Conservation (phyloP, 1,140 invertebrate genomes). For the Akabosia matsudoensis region DNA sequence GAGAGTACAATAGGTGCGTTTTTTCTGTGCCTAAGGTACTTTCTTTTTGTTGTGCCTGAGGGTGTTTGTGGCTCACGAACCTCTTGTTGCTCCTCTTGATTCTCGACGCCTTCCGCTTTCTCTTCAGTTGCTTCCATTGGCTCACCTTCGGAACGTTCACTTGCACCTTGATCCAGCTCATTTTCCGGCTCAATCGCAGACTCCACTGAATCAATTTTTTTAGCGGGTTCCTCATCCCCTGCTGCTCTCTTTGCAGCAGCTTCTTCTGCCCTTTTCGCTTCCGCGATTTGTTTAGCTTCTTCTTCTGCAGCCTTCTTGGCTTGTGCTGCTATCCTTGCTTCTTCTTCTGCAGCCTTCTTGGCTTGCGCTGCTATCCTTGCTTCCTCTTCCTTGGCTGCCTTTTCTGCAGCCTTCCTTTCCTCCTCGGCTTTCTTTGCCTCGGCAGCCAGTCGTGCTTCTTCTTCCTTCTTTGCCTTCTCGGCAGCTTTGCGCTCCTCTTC, state of each 20-base stretch:
- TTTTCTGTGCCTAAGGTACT: background rate
- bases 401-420: background rate
- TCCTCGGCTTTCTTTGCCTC: constrained; percentile 33
- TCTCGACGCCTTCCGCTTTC: background rate
- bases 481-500: constrained; percentile 34
- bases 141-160: background rate
- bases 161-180: no score
- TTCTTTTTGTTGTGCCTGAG: background rate
- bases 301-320: constrained; percentile 26
- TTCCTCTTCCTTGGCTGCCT: background rate
- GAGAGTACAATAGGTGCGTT: background rate
- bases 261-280: constrained; percentile 28
- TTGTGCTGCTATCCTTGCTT: constrained; percentile 18
- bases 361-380: constrained; percentile 23
- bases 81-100: background rate
- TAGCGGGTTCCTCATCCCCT: constrained; percentile 4
- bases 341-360: background rate
- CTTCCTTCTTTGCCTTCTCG: constrained; percentile 22
- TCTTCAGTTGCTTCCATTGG: background rate
- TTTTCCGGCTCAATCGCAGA: background rate
- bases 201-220: no score
- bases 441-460: background rate
- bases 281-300: constrained; percentile 10
- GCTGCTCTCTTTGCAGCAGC: background rate
- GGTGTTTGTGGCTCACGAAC: background rate